Evolutionary conservation across 2,888 invertebrate species (phyloP), one percentile per base, ranked within the genome.

Genomic region (Xestia ashworthii): DNA sequence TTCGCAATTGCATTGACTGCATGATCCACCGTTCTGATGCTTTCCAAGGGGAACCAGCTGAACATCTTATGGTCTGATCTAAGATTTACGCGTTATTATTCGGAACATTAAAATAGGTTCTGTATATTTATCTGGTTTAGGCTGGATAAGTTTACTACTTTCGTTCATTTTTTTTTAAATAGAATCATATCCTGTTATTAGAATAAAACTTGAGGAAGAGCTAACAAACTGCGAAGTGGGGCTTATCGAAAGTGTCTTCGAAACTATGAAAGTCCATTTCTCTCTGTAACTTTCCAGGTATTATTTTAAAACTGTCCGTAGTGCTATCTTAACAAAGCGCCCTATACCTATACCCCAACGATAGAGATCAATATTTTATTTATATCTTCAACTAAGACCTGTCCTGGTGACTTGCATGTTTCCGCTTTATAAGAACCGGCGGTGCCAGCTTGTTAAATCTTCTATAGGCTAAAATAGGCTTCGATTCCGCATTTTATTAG

Each of bases 401-500:
- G 50, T 75, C 60, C 48, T n/a, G 25, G 44, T 60, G 65, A 68
- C 62, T 74, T 41, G 62, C 46, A 70, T 46, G 50, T 72, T 76
- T 72, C 75, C 68, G 38, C 32, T 60, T 58, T 14, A 22, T 60
- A 58, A 32, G 38, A 81, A 73, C 76, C 46, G 62, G 80, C 46
- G 62, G 80, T 79, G 53, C 25, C 62, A 60, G 46, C 41, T 38
- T 5, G 62, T 65, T 66, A 16, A 64, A 74, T 58, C 41, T 62
- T 38, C 46, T 53, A 41, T 44, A 60, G n/a, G n/a, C n/a, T n/a
- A n/a, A n/a, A n/a, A n/a, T n/a, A n/a, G 55, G 12, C 70, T 68
- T 50, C 32, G 38, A 66, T 86, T 78, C 66, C 83, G 72, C 69
- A 83, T 86, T 78, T 69, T 78, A 82, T 62, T 70, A 44, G 64